A percentile compares a stretch with the other conserved stretches of the same genome.
phyloP scores from a whole-genome alignment of 1,140 invertebrate genomes.

The Trichonephila clavipes region DNA sequence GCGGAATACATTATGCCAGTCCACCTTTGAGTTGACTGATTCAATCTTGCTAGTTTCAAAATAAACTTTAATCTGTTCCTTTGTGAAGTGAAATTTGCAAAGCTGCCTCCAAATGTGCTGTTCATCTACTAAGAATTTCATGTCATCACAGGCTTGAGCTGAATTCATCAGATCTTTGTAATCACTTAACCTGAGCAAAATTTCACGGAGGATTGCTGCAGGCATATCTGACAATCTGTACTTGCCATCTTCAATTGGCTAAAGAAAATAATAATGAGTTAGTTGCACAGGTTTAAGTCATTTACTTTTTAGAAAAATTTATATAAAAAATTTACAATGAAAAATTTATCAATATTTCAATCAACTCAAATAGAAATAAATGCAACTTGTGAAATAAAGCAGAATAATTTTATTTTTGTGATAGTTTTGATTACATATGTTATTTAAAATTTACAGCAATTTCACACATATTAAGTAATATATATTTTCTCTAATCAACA shows the following conservation, averaged over 20 bases:
- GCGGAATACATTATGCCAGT: slow-evolving; percentile 89
- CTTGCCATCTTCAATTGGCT: slow-evolving; percentile 91
- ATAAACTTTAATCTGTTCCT: slow-evolving; percentile 86
- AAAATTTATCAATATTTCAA: too few relatives aligned
- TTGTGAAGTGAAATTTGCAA: slow-evolving; percentile 94
- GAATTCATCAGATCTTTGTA: slow-evolving; percentile 92
- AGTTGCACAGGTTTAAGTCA: too few relatives aligned
- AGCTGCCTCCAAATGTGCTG: slow-evolving; percentile 95
- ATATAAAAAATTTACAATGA: too few relatives aligned
- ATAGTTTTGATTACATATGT: too few relatives aligned
- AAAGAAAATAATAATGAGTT: slow-evolving; percentile 77
- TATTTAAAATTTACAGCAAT: too few relatives aligned
- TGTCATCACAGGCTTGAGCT: slow-evolving; percentile 86
- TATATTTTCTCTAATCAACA: too few relatives aligned
- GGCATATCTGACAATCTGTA: slow-evolving; percentile 94
- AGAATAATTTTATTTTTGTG: too few relatives aligned
- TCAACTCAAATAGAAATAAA: too few relatives aligned
- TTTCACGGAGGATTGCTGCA: slow-evolving; percentile 94
- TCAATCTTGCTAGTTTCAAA: slow-evolving; percentile 51
- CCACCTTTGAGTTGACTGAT: slow-evolving; percentile 78
- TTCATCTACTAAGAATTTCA: slow-evolving; percentile 91
- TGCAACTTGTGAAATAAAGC: too few relatives aligned
- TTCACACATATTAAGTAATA: too few relatives aligned
- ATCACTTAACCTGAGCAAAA: slow-evolving; percentile 93
- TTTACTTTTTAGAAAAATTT: too few relatives aligned